These are phyloP conservation scores for Syngnathus scovelli DNA, from an alignment of 2,113 vertebrate species.

Conservation along the genomic window DNA sequence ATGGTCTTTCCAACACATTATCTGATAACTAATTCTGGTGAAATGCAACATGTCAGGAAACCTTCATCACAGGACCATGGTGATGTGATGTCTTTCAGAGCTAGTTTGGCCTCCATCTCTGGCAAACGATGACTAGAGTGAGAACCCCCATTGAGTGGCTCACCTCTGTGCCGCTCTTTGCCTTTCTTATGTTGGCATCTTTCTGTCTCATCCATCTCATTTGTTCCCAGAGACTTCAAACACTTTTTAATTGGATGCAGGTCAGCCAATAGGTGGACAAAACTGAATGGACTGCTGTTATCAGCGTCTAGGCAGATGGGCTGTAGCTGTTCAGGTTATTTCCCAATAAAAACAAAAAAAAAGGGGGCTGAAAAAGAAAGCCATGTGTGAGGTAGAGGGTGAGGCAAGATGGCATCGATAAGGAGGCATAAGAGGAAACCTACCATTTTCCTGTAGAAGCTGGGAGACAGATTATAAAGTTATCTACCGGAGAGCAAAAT, in stretches of 20 bases:
- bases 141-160: constrained; percentile 3
- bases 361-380: constrained; percentile 19
- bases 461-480: constrained; percentile 45
- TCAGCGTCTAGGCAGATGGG: constrained; percentile 51
- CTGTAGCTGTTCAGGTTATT: constrained; percentile 44
- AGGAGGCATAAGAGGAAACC: constrained; percentile 35
- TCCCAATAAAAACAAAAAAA: constrained; percentile 26
- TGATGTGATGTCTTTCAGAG: constrained; percentile 11
- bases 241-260: constrained; percentile 53
- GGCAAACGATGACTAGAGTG: background rate
- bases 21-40: background rate
- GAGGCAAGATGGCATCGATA: constrained; percentile 49
- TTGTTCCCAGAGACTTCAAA: constrained; percentile 45
- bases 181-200: constrained; percentile 20
- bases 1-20: background rate
- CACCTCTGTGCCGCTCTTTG: constrained; percentile 28
- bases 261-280: constrained; percentile 49
- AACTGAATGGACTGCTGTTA: constrained; percentile 44
- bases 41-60: constrained; percentile 21
- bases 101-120: constrained; percentile 13
- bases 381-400: constrained; percentile 28
- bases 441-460: constrained; percentile 37
- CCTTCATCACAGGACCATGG: background rate
- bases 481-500: constrained; percentile 44
- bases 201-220: constrained; percentile 35